Evolutionary conservation across 1,140 invertebrate species (phyloP).

Genomic region (Trichogramma pretiosum): DNA sequence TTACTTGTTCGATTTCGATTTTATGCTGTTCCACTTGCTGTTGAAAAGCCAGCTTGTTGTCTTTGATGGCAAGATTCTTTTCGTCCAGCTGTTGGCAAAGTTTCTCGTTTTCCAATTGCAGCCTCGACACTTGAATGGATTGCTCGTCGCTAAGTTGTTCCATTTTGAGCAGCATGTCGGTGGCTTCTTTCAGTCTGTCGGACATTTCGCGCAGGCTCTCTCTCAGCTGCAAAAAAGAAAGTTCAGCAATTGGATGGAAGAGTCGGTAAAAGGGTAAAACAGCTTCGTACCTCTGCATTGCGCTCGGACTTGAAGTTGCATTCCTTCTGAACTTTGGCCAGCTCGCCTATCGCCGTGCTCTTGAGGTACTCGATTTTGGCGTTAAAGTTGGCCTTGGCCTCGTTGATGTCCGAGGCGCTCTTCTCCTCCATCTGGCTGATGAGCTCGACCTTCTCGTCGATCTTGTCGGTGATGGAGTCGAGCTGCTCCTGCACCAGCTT

Average conservation of each 20-base stretch:
- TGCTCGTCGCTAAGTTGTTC: conserved; percentile 34
- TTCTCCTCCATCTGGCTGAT: conserved; percentile 31
- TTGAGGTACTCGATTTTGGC: conserved; percentile 31
- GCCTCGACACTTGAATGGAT: conserved; percentile 26
- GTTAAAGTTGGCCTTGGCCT: conserved; percentile 27
- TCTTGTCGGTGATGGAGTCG: conserved; percentile 26
- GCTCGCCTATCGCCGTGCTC: conserved; percentile 24
- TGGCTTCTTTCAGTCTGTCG: conserved; percentile 25
- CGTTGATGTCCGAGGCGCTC: conserved; percentile 31
- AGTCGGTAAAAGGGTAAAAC: background rate
- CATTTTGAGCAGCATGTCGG: conserved; percentile 27
- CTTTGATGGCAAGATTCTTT: conserved; percentile 17
- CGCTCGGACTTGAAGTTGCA: conserved; percentile 21
- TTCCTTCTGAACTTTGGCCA: conserved; percentile 27
- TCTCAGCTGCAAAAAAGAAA: conserved; percentile 26
- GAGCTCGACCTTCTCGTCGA: conserved; percentile 27
- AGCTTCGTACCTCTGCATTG: conserved; percentile 29
- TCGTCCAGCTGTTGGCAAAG: conserved; percentile 25
- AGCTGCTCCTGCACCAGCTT: conserved; percentile 33
- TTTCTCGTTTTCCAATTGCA: conserved; percentile 29
- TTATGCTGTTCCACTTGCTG: conserved; percentile 12
- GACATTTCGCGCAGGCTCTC: conserved; percentile 32
- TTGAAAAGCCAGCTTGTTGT: conserved; percentile 20
- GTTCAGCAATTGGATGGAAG: too few species aligned
- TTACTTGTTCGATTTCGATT: conserved; percentile 20